Conservation (phyloP, 2,797 vertebrate species). For the Acipenser ruthenus region DNA sequence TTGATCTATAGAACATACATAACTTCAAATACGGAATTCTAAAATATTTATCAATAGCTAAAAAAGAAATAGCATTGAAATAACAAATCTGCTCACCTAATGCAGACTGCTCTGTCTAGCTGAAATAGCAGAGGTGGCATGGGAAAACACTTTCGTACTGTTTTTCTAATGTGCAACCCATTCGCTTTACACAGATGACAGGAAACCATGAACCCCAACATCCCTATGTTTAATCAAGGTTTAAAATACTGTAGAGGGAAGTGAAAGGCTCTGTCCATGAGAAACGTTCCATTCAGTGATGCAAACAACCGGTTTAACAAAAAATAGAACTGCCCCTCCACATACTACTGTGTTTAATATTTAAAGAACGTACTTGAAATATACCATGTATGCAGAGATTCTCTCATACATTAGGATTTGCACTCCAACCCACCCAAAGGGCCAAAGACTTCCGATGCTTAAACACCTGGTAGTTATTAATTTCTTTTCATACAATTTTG, state of each 20-base stretch:
- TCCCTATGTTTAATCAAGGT: constrained; percentile 4
- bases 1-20: too few species aligned
- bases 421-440: too few species aligned
- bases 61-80: too few species aligned
- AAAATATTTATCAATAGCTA: too few species aligned
- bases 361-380: not conserved
- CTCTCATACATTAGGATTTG: too few species aligned
- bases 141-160: not conserved
- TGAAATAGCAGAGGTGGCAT: not conserved
- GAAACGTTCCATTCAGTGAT: constrained; percentile 20
- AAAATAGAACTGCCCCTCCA: not conserved
- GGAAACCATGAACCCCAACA: constrained; percentile 47
- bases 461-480: not conserved
- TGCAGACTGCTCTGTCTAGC: too few species aligned
- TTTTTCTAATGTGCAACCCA: not conserved
- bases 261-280: constrained; percentile 38
- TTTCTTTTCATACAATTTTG: too few species aligned
- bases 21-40: too few species aligned
- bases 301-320: constrained; percentile 15
- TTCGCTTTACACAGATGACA: constrained; percentile 21
- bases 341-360: not conserved
- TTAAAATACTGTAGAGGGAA: constrained; percentile 36
- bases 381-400: too few species aligned
- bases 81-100: too few species aligned
- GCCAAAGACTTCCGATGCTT: too few species aligned